Base-by-base conservation (phyloP, 1,140 invertebrate species). In the Cherax destructor region DNA sequence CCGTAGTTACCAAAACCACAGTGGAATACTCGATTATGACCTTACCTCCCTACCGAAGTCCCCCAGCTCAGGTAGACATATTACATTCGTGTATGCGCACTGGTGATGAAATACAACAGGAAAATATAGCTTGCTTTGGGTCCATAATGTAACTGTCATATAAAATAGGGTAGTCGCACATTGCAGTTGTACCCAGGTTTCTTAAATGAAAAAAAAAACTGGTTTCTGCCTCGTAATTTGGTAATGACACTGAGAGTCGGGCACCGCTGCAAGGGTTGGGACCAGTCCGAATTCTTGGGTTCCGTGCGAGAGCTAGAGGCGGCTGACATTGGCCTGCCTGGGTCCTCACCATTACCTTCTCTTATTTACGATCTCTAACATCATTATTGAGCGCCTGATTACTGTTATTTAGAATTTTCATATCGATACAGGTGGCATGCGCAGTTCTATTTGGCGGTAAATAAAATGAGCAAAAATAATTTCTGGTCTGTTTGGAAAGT, bases 191-290 rank as follows among this genome's bases (percentile, higher is more conserved):
- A n/a, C n/a, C n/a, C 4, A 18, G 69, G 69, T 18, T 24, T n/a
- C 81, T 83, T 50, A n/a, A n/a, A n/a, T n/a, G n/a, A n/a, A n/a
- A n/a, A n/a, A n/a, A n/a, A n/a, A n/a, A 69, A 13, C 81, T n/a
- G n/a, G 47, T 69, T 83, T 83, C 69, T 83, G 59, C n/a, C 13
- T 83, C 81, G 59, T 83, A 83, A 83, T 69, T 69, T 83, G 81
- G 56, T 47, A 83, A 83, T 83, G 81, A 83, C 81, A 83, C 47
- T 59, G 30, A 61, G 52, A 11, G 24, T 30, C 13, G 30, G 3
- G 77, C 77, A 13, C 41, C 16, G 16, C 50, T 83, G 59, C 59
- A 10, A 69, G 59, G 56, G 59, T 21, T 30, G 9, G 59, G 81
- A 65, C 59, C 81, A 83, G 81, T 83, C 81, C 24, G 30, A 83